Evolutionary conservation across 2,113 vertebrate genomes (phyloP).

Genomic region (Phrynosoma platyrhinos): DNA sequence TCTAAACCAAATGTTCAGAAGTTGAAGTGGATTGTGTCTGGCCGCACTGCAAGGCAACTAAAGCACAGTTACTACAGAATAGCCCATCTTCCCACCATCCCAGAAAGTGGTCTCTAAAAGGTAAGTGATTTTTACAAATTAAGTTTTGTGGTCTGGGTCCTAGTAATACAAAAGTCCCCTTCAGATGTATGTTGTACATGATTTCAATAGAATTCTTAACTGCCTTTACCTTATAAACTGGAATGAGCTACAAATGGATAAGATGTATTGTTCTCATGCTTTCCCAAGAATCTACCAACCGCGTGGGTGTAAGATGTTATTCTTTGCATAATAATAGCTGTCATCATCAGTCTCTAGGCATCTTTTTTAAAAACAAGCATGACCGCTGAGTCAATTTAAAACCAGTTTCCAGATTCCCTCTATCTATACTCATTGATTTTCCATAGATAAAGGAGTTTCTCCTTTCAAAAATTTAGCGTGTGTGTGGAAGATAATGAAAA

Average conservation of each 20-base stretch:
- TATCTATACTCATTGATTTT: no score
- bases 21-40: conserved; percentile 95
- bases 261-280: background rate
- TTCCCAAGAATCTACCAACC: background rate
- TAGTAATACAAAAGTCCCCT: background rate
- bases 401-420: no score
- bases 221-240: background rate
- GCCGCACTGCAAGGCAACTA: conserved; percentile 90
- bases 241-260: background rate
- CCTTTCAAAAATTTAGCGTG: no score
- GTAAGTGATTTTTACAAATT: conserved; percentile 44
- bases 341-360: no score
- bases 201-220: background rate
- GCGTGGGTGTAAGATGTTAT: no score
- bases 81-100: conserved; percentile 94
- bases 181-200: background rate
- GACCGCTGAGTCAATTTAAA: no score
- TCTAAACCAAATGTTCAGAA: conserved; percentile 90
- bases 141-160: background rate
- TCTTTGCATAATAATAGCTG: no score
- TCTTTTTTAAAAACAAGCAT: no score
- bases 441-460: no score
- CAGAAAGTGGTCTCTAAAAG: conserved; percentile 83
- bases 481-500: no score
- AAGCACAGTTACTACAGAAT: conserved; percentile 96